These are phyloP conservation scores for Nyctibius bracteatus DNA, from an alignment of 2,113 vertebrate species.

Conservation along the genomic window DNA sequence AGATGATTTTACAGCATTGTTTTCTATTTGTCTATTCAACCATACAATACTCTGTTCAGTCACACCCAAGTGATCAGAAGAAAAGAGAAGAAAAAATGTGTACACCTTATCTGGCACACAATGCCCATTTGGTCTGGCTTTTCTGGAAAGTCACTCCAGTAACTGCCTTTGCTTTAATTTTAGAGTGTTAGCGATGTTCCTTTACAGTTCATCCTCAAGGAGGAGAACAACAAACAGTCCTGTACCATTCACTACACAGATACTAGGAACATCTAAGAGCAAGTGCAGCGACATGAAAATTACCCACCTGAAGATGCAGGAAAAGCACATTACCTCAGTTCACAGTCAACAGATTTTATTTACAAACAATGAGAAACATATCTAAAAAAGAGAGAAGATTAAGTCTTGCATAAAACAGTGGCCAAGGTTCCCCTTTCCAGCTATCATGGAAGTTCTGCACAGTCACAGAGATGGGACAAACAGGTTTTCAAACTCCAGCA, in stretches of 20 bases:
- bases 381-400: not conserved
- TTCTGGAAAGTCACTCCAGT: not conserved
- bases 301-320: not conserved
- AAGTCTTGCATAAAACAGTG: not conserved
- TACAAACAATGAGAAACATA: not conserved
- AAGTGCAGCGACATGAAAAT: not conserved
- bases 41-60: not conserved
- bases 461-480: not conserved
- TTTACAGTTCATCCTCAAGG: not conserved
- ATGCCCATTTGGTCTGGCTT: not conserved
- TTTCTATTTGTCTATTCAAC: not conserved
- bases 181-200: not conserved
- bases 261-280: not conserved
- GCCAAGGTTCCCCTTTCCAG: not conserved
- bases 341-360: not conserved
- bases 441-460: not conserved
- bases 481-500: not conserved
- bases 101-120: not conserved
- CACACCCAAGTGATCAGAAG: not conserved
- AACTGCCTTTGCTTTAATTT: not conserved
- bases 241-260: not conserved
- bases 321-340: not conserved
- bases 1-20: not conserved
- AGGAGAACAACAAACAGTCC: not conserved
- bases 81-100: not conserved